Base-by-base conservation (phyloP, 1,140 invertebrate genomes). In the Megalopta genalis region DNA sequence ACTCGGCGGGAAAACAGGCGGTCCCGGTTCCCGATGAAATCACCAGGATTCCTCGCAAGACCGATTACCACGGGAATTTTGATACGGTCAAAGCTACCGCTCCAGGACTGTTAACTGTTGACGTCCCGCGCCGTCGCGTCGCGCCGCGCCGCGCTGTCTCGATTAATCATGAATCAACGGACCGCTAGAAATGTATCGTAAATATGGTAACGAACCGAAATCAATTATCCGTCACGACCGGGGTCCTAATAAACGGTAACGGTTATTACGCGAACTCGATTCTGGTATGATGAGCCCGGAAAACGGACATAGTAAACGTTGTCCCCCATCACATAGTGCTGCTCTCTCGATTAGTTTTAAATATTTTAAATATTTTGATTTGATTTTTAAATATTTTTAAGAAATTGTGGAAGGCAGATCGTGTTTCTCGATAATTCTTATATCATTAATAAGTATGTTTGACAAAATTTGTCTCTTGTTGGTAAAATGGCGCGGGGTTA, bases 181-280 rank as follows among this genome's bases (percentile, higher is more conserved):
- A 6, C 49, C 49, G 63, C 42, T 12, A 46, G 21, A 21, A 77
- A 64, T 60, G 71, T 77, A 64, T 46, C 62, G 27, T 27, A 77
- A 77, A 63, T 72, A 37, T 27, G 32, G 46, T 18, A 37, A 52
- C 46, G 46, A 71, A 27, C 23, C 16, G 46, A 77, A 71, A 71
- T 77, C 69, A 77, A 77, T 77, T 77, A 46, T 21, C 67, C 27
- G 18, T 62, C 60, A 14, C 32, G 27, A n/a, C 16, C 7, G 18
- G 21, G 21, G 8, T 5, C 18, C 32, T 8, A 21, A 21, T 10
- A 8, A 63, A 21, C 18, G 32, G 18, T 32, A 2, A 32, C 32
- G 32, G 32, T 32, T 32, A 32, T 32, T 32, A 4, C 32, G 32
- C 32, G 32, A 4, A 32, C 32, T 1, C 32, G 32, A 4, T 32